Percentiles rank a stretch among this genome's conserved stretches.
These are phyloP conservation scores for Drosophila nr. perissopoda DNA, from an alignment of 2,888 invertebrate species.

Conservation along the genomic window DNA sequence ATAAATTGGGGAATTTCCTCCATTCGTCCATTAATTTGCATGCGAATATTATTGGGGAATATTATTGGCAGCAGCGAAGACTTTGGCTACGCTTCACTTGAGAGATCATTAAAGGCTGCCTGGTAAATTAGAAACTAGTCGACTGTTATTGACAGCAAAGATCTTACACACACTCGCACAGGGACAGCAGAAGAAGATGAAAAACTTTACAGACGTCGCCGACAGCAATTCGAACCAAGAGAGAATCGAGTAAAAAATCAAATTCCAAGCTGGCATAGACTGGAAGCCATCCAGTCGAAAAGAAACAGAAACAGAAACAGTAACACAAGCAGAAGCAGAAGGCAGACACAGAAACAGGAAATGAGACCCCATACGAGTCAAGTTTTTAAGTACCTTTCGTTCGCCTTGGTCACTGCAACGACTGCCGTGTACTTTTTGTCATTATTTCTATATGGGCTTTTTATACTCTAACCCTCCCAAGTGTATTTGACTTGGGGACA, in stretches of 20 bases:
- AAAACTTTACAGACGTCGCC: constrained; percentile 15
- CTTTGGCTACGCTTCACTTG: constrained; percentile 3
- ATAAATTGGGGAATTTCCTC: constrained; percentile 31
- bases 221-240: constrained; percentile 20
- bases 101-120: constrained; percentile 53
- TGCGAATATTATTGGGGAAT: constrained; percentile 2
- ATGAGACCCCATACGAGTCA: constrained; percentile 61
- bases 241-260: constrained; percentile 12
- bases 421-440: constrained; percentile 17
- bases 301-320: constrained; percentile 25
- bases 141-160: constrained; percentile 31
- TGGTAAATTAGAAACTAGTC: constrained; percentile 65
- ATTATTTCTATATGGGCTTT: constrained; percentile 12
- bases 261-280: constrained; percentile 20
- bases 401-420: constrained; percentile 55
- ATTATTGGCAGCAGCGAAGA: constrained; percentile 29
- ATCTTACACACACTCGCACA: constrained; percentile 8
- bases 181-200: constrained; percentile 16
- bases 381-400: constrained; percentile 67
- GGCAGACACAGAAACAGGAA: constrained; percentile 59
- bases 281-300: constrained; percentile 9
- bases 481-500: neutral
- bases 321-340: constrained; percentile 59
- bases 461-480: constrained; percentile 12
- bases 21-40: constrained; percentile 40